Base-by-base conservation (phyloP, 2,888 invertebrate species). In the Apamea crenata region DNA sequence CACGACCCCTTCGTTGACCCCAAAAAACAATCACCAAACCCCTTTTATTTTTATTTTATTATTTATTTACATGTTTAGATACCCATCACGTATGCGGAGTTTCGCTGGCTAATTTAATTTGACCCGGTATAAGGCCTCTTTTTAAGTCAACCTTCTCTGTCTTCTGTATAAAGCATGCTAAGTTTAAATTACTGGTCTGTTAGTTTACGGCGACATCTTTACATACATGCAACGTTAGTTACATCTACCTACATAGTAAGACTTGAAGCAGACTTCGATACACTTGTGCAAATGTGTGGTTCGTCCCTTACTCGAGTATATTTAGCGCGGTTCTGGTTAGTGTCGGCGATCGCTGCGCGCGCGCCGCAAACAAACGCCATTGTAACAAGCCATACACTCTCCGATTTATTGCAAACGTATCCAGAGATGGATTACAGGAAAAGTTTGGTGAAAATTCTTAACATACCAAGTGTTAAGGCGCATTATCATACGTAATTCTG, bases 291-390 rank as follows among this genome's bases (percentile, higher is more conserved):
- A 47, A 59, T 29, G 59, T 81, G 61, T 69, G 66, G 18, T 61
- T 56, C 71, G 74, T 87, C 85, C 88, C 77, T 76, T 83, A 61
- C 56, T 47, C 56, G 65, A 61, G 88, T 87, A 87, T 87, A 88
- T 88, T 83, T 87, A 88, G 89, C 84, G 32, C 65, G 67, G 66
- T 63, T 87, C 87, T 87, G 89, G 65, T 88, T 87, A 77, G 69
- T 88, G 89, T 87, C 84, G 72, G 77, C 65, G 78, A 65, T 61
- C 10, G 65, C 14, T 53, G 71, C 76, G 76, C 82, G 68, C 65
- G 72, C 84, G 72, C 78, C 36, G 25, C 67, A 50, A 87, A 87
- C 85, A 85, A 85, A 81, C 88, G 88, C 83, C 81, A 85, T 85
- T 85, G 88, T 85, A 87, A 68, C 71, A 76, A 67, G 69, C 81